phyloP scores from a whole-genome alignment of 2,797 vertebrate species.

The Scolopax bukidnonensis region DNA sequence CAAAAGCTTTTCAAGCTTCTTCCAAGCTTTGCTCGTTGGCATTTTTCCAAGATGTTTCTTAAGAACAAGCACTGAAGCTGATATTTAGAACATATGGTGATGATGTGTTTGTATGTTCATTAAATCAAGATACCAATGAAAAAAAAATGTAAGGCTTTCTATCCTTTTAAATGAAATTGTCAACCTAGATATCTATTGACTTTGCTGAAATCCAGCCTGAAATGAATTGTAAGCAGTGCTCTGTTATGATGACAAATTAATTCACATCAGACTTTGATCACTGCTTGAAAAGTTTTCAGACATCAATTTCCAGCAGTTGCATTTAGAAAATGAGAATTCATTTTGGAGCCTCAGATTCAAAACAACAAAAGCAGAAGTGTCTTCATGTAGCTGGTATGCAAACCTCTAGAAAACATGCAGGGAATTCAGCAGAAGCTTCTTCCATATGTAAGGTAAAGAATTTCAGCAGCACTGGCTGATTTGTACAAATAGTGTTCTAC shows the following conservation, averaged over 20 bases:
- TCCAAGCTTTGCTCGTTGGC: slow-evolving; percentile 76
- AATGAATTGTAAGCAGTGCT: slow-evolving; percentile 77
- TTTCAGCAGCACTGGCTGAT: background rate
- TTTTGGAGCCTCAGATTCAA: slow-evolving; percentile 61
- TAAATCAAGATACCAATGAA: slow-evolving; percentile 82
- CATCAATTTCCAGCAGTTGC: slow-evolving; percentile 76
- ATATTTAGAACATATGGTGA: slow-evolving; percentile 82
- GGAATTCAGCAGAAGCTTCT: slow-evolving; percentile 20
- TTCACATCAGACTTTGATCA: slow-evolving; percentile 83
- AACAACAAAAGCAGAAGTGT: slow-evolving; percentile 63
- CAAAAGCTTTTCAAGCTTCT: slow-evolving; percentile 79
- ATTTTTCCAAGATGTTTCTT: slow-evolving; percentile 80
- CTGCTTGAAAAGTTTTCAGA: slow-evolving; percentile 77
- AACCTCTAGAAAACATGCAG: slow-evolving; percentile 20
- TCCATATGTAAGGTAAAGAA: slow-evolving; percentile 15
- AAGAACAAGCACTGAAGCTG: slow-evolving; percentile 76
- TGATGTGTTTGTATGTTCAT: slow-evolving; percentile 83
- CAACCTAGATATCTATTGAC: slow-evolving; percentile 80
- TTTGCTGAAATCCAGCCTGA: slow-evolving; percentile 78
- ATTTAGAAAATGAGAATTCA: slow-evolving; percentile 74
- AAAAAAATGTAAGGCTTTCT: slow-evolving; percentile 79
- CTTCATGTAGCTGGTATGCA: slow-evolving; percentile 50
- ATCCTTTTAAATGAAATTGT: slow-evolving; percentile 83
- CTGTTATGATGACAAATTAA: slow-evolving; percentile 84
- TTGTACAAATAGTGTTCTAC: slow-evolving; percentile 38